Evolutionary conservation across 2,888 invertebrate genomes (phyloP), one percentile per base, ranked within the genome.

Genomic region (Drosophila formosana): DNA sequence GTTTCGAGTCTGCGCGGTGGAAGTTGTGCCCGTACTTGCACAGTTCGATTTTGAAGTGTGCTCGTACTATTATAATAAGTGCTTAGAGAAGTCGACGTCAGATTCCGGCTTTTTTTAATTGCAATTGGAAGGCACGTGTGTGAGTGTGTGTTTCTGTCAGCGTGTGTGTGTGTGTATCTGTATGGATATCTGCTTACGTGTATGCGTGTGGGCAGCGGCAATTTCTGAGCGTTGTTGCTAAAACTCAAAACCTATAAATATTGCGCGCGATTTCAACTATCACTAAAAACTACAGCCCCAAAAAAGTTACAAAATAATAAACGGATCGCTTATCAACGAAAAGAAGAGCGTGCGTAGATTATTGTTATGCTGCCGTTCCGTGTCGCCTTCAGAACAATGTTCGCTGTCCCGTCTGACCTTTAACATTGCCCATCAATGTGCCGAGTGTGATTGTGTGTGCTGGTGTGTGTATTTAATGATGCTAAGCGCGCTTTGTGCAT

Each of bases 91-190:
- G 47, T 55, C 60, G 55, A 74, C 55, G 58, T 72, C 76, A 74
- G 78, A 83, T 84, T 83, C 83, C 88, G 83, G 83, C 83, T 87
- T 84, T 87, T 84, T 78, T 73, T 74, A 77, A 83, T 84, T 87
- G 85, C 88, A 84, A 83, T 82, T 87, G 77, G 65, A 82, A 80
- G 85, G 82, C 88, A 84, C 82, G 72, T 77, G 74, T 72, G 51
- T 65, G 62, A 34, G 50, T 32, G 11, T 52, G 25, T 55, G 30
- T 47, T 43, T 51, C 28, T 41, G 74, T 18, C 1, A 18, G 37
- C 34, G 34, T 49, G 57, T 23, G 26, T 50, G 18, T 65, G 39
- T 50, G 9, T 13, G 39, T 41, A 30, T n/a, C 11, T 32, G 9
- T 56, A 3, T 50, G 43, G 51, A 55, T 50, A 51, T 56, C 18